These are phyloP conservation scores for Platorchestia sp. DNA, from an alignment of 1,140 invertebrate genomes.

Conservation along the genomic window DNA sequence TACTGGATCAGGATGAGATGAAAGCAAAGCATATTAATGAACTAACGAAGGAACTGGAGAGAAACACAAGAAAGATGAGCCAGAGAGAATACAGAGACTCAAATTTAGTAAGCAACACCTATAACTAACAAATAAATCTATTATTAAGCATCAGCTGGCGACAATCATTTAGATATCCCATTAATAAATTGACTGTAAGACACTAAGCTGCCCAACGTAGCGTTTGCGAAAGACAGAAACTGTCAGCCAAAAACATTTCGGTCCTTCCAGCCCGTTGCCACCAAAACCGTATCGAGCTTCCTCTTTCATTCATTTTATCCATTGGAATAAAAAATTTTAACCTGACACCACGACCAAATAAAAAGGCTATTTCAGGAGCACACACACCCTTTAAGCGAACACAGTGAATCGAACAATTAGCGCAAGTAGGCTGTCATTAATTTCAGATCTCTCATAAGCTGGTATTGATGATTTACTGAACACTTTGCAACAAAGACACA, in stretches of 20 bases:
- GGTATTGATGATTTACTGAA: too few species aligned
- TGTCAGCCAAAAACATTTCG: neutral
- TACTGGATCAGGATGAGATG: neutral
- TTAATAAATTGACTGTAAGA: neutral
- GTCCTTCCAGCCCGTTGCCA: neutral
- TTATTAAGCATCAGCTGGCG: neutral
- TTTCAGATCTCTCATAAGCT: too few species aligned
- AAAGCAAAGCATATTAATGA: neutral
- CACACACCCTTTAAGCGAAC: too few species aligned
- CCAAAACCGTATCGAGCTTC: neutral
- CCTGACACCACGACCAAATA: too few species aligned
- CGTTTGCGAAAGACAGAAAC: neutral
- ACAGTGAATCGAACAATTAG: too few species aligned
- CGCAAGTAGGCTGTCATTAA: too few species aligned
- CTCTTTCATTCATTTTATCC: too few species aligned
- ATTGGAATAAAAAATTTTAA: too few species aligned
- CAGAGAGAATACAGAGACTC: neutral
- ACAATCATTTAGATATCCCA: neutral
- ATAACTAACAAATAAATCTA: neutral
- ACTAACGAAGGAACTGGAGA: neutral
- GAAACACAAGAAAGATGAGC: neutral
- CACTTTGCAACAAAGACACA: too few species aligned
- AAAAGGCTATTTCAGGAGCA: too few species aligned
- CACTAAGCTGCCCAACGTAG: neutral
- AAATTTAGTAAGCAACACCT: neutral